Conservation (phyloP, 2,797 vertebrate species). For the Cygnus olor region DNA sequence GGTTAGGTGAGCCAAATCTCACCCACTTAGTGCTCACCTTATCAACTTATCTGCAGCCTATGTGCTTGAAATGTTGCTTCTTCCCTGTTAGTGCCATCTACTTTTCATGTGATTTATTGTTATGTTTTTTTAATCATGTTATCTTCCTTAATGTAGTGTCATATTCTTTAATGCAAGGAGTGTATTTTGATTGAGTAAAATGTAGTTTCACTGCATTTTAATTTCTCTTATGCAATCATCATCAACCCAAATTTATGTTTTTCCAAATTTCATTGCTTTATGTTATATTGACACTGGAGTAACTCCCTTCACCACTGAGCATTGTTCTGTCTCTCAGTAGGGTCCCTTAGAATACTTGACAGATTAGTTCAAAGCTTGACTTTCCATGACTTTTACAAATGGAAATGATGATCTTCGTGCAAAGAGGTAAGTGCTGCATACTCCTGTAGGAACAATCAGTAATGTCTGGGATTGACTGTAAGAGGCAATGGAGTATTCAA, state of each 20-base stretch:
- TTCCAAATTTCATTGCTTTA: neutral
- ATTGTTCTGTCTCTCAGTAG: neutral
- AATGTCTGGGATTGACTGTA: neutral
- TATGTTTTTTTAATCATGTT: neutral
- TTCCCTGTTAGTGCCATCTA: neutral
- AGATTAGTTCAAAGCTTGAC: neutral
- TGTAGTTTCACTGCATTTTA: neutral
- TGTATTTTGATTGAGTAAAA: neutral
- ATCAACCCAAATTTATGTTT: neutral
- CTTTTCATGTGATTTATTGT: neutral
- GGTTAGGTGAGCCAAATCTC: neutral
- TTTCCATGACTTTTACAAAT: neutral
- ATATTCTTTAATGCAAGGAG: neutral
- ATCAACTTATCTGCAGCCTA: neutral
- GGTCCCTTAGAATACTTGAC: neutral
- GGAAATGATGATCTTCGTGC: neutral
- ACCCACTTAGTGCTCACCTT: neutral
- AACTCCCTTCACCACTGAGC: neutral
- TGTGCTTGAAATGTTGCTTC: neutral
- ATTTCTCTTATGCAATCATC: neutral
- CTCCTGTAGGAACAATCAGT: neutral
- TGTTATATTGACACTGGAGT: neutral
- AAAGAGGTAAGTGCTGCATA: neutral
- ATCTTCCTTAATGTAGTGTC: neutral
- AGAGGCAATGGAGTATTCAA: neutral